Evolutionary conservation across 2,888 invertebrate species (phyloP), one percentile per base, ranked within the genome.

Genomic region (Melangyna quadrimaculata): DNA sequence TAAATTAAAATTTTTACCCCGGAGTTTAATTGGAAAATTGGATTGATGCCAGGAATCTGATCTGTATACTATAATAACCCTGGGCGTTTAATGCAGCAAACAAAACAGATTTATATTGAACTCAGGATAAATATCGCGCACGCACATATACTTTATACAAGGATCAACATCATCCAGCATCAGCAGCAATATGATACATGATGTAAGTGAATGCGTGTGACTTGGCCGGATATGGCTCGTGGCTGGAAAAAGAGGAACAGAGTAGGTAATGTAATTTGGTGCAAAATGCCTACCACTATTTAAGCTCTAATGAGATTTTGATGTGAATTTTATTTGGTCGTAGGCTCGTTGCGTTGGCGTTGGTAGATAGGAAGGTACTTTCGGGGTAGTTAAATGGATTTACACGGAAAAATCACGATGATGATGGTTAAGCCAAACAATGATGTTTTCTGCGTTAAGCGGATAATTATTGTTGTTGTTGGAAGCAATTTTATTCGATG

Each of bases 1-100:
- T 78, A 78, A 82, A 82, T 78, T 82, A 72, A 82, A 82, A 78
- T 72, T 67, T 78, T 78, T 72, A 78, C 72, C 65, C 71, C 59
- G n/a, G 14, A 72, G 51, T 81, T 81, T 77, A 81, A 77, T 81
- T 77, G 70, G 43, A 59, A 72, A 78, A 78, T 78, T 78, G 72
- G 61, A 82, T 69, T 67, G 67, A 78, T 82, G 82, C 35, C 80
- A 61, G 45, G 14, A 63, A 73, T 79, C 59, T 80, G 74, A 45
- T 75, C n/a, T 45, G 67, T 43, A 61, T n/a, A n/a, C n/a, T n/a
- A n/a, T n/a, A n/a, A n/a, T n/a, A 40, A 65, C 27, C 55, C 57
- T 48, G 75, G 48, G 67, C 19, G 14, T 27, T 69, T 19, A 48
- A 59, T 69, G 29, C 29, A 69, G 14, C 53, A 63, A 65, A 65